Evolutionary conservation across 2,113 vertebrate genomes (phyloP), one percentile per base, ranked within the genome.

Genomic region (Elgaria multicarinata): DNA sequence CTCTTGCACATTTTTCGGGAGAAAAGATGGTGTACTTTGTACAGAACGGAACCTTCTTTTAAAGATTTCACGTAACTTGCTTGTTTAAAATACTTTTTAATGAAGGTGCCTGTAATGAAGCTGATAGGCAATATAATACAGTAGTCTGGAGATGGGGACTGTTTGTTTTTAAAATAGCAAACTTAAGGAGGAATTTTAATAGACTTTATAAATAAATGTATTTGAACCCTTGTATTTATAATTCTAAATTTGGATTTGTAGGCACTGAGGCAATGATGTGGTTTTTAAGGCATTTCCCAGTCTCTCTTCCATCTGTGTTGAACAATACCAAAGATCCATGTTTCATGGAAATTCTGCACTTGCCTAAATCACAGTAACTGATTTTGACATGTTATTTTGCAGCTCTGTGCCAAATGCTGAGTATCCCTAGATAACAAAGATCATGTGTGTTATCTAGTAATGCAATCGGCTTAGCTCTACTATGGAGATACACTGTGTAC

Each of bases 371-470:
- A 90, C 89, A 91, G 42, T 93, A 91, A 95, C 90, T 88, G 87
- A 58, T 92, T 93, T 85, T 92, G 90, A 91, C 83, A 53, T 91
- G n/a, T 93, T 94, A 84, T 94, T 93, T 96, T 91, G 89, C 42
- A 79, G n/a, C 87, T 87, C 86, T 12, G 0, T 91, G 91, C 95
- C 92, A 96, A 94, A 85, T 89, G 85, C 90, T 94, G 93, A 96
- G 89, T 92, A 96, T 91, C 92, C 36, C 88, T 91, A 92, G 94
- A 94, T 95, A 95, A 94, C 86, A 36, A 93, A 93, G 90, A 88
- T 94, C 92, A 89, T 90, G 91, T 91, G 81, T 94, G 79, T 93
- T 95, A 87, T 95, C 92, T 95, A 93, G 88, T 94, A 92, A 94
- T 90, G 50, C 74, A 79, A 94, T 93, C 90, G 82, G 92, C 80